A percentile compares a stretch with the other conserved stretches of the same genome.
Evolutionary conservation across 2,113 vertebrate genomes (phyloP).

Genomic region (Cettia cetti): DNA sequence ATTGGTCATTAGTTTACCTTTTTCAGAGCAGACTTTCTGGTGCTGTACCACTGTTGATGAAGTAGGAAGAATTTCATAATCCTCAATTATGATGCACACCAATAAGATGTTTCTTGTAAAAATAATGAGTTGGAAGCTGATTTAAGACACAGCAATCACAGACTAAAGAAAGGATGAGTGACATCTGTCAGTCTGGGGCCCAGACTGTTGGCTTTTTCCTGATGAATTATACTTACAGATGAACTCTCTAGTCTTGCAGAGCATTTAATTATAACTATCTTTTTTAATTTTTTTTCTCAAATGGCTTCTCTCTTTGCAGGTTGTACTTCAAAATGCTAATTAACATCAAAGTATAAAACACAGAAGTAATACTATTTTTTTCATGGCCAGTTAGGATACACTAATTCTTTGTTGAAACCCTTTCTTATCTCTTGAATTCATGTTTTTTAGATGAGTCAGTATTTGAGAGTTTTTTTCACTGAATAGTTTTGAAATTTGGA

Average conservation of each 20-base stretch:
- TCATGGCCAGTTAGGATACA: background rate
- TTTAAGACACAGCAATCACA: background rate
- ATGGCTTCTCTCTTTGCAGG: background rate
- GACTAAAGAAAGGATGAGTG: background rate
- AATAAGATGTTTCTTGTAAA: background rate
- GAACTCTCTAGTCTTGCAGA: background rate
- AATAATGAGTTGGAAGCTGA: background rate
- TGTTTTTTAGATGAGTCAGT: background rate
- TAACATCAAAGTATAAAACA: background rate
- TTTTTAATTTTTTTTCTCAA: background rate
- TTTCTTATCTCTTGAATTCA: background rate
- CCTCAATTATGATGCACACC: background rate
- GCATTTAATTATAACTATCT: background rate
- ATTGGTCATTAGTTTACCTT: background rate
- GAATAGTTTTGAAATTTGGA: background rate
- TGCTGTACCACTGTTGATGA: background rate
- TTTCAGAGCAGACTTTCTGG: background rate
- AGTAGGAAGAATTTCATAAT: background rate
- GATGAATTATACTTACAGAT: background rate
- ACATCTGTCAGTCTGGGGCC: background rate
- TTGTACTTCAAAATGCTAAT: background rate
- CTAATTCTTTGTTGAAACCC: background rate
- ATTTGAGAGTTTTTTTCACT: background rate
- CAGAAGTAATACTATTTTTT: background rate
- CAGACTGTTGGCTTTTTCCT: background rate